Evolutionary conservation across 1,140 invertebrate genomes (phyloP), one percentile per base, ranked within the genome.

Genomic region (Bathynomus jamesi): DNA sequence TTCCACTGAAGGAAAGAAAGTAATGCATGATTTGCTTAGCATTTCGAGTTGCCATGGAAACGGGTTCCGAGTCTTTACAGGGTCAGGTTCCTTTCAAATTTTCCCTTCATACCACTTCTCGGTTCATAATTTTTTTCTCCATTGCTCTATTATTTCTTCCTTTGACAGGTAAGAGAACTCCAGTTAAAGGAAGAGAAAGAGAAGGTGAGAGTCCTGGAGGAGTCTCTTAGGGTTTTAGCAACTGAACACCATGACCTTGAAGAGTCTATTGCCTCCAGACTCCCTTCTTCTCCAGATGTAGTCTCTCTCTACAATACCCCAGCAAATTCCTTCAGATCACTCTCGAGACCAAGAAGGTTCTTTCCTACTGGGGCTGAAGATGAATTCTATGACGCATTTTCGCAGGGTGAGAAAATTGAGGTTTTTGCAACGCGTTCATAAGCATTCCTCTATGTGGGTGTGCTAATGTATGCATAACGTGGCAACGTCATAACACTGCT

Each of bases 181-280:
- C 81, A 84, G 69, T 69, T 85, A 63, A 79, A 81, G 70, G 78
- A 85, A 74, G 85, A 88, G 74, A 80, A 79, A 72, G 89, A 89
- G 79, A 84, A 87, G 62, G 87, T 87, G 75, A 82, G 88, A 11
- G 87, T 89, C 1, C 80, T 90, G 27, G 87, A 90, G 80, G 87
- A 90, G 79, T 85, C 88, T 0, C 78, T 90, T 0, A 86, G 87
- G 68, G 87, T 88, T 13, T 79, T 90, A 25, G 89, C 89, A 0
- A 82, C 85, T 32, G 87, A 89, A 73, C 88, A 90, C 78, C 87
- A 89, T 80, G 87, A 87, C 3, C 79, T 90, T 2, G 89, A 90
- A 78, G 84, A 87, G 79, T 87, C 87, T 2, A 83, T 87, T 25
- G 84, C 83, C 21, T 79, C 77, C 31, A 81, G 73, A 65, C 65